Base-by-base conservation (phyloP, 2,797 vertebrate genomes). In the Chelonia mydas region DNA sequence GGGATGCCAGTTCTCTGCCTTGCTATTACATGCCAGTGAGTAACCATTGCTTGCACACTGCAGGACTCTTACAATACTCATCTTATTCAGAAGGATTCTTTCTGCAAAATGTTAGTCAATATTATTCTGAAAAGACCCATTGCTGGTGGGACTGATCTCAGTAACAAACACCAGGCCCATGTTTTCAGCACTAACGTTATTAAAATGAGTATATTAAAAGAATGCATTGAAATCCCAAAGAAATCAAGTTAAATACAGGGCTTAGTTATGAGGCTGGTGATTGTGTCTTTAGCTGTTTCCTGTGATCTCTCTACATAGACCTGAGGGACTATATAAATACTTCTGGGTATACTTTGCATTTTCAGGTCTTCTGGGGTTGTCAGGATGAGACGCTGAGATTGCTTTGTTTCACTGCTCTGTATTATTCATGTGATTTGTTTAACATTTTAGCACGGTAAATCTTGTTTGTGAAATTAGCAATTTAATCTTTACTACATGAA, bases 331-430 rank as follows among this genome's bases (percentile, higher is more conserved):
- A 77, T 83, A 88, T 93, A 92, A 97, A 94, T 81, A 92, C 96
- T 96, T 96, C 81, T 3, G 80, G 0, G 3, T 92, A 90, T 81
- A 92, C 65, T 81, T 95, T 80, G 31, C 49, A 84, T 83, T 89
- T 83, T 93, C 92, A 80, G 80, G 37, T 95, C 92, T 97, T 94
- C 77, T 93, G 91, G 97, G 94, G 2, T 86, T 88, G 77, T 90
- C 65, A 28, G 83, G 65, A 94, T 49, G 84, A 97, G 94, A 96
- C 77, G 89, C 82, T 88, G 50, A 55, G 12, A 87, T 94, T 76
- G 91, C 92, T 96, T 97, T 97, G 96, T 97, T 93, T 92, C 92
- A 84, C 28, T 88, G 76, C 31, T 96, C 81, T 94, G 91, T 94
- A 89, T 65, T 95, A 33, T 84, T 87, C 72, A 92, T 91, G 81